Evolutionary conservation across 2,888 invertebrate species (phyloP), one percentile per base, ranked within the genome.

Genomic region (Nephrotoma flavescens): DNA sequence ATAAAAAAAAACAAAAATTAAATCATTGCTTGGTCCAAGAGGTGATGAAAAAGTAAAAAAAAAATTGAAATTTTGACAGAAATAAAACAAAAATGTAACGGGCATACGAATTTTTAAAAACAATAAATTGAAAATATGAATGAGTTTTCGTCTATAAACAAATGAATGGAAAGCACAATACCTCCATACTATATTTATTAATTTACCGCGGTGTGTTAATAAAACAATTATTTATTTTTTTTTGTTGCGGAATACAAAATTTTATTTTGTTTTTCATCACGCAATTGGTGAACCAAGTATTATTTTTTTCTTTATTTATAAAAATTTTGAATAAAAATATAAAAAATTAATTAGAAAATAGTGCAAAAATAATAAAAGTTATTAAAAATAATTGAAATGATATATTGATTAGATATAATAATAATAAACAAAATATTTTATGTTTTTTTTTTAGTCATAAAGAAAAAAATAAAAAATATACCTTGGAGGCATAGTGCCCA

Each of bases 401-500:
- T 71, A 83, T 44, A 85, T 44, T 84, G 57, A 45, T 41, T 83
- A 42, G 41, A 87, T 85, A 83, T 85, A 87, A 86, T 84, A 86
- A 11, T 6, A 86, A 42, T 42, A 85, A 85, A n/a, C 44, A 71
- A 87, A 84, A 87, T 71, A 86, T 41, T 83, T n/a, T 41, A 41
- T 83, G 41, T 83, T 83, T 84, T 41, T n/a, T 83, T 83, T 86
- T 86, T 86, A 42, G 12, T 84, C 15, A 42, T 84, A 84, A 42
- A 42, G 42, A 41, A 84, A 84, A 84, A 84, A 47, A 86, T 19
- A 47, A 41, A 86, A 57, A 90, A 90, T 90, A 90, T 92, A 92
- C 91, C 91, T 92, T 91, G 91, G 91, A 90, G 91, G 92, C 91
- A 92, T 92, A 90, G 92, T 91, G 91, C 91, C 91, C 91, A 92